Conservation (phyloP, 2,797 vertebrate genomes). For the Melanotaenia trifasciata region DNA sequence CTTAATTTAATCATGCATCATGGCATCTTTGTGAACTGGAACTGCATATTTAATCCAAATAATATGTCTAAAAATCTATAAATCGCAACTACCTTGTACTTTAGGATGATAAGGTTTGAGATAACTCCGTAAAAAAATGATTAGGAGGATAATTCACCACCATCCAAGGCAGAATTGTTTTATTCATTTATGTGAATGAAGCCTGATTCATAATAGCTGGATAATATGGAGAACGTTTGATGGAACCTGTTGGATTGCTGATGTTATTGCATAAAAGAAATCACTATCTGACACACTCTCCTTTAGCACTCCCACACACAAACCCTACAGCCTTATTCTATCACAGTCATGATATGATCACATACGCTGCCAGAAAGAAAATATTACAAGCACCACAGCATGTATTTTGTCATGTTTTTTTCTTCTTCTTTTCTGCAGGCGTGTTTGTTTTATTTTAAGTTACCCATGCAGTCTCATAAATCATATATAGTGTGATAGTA, state of each 20-base stretch:
- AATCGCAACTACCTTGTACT: not conserved
- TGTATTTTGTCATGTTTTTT: not conserved
- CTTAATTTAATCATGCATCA: not conserved
- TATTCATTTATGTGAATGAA: slow-evolving; percentile 14
- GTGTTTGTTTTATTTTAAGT: slow-evolving; percentile 20
- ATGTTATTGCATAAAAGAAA: slow-evolving; percentile 22
- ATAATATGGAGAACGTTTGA: slow-evolving; percentile 23
- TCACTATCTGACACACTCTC: slow-evolving; percentile 6
- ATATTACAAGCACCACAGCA: slow-evolving; percentile 6
- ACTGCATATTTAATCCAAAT: not conserved
- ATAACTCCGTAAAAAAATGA: not conserved
- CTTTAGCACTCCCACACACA: slow-evolving; percentile 42
- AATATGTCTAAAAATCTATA: not conserved
- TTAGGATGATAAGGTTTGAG: not conserved
- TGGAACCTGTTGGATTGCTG: slow-evolving; percentile 29
- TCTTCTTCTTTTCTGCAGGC: slow-evolving; percentile 22
- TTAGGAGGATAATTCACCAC: slow-evolving; percentile 15
- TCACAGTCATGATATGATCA: slow-evolving; percentile 35
- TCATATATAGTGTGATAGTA: slow-evolving; percentile 24
- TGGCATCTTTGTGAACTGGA: not conserved
- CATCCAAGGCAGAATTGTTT: slow-evolving; percentile 18
- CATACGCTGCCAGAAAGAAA: slow-evolving; percentile 8
- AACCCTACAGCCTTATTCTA: slow-evolving; percentile 28
- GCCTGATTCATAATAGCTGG: slow-evolving; percentile 14
- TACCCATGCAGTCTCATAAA: slow-evolving; percentile 29